phyloP scores from a whole-genome alignment of 1,140 invertebrate species.

The Tetranychus cinnabarinus region DNA sequence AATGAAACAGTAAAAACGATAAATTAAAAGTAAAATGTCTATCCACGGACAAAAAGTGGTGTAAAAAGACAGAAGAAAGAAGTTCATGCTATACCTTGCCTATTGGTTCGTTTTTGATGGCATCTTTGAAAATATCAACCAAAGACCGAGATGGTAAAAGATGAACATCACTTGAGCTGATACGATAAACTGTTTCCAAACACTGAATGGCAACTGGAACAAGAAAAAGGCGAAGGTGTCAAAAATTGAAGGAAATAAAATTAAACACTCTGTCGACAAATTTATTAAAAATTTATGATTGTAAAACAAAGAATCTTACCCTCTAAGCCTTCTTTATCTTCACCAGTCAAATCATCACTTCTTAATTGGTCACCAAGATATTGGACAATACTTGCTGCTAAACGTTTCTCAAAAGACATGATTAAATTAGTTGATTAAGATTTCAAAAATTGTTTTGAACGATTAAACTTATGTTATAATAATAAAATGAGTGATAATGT shows the following conservation, averaged over 20 bases:
- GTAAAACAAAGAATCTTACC: slow-evolving; percentile 11
- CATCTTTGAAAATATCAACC: slow-evolving; percentile 16
- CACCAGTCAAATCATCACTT: slow-evolving; percentile 21
- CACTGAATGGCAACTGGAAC: slow-evolving; percentile 47
- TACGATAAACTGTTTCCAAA: slow-evolving; percentile 50
- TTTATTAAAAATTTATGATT: no score
- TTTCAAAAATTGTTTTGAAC: no score
- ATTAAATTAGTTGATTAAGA: neutral
- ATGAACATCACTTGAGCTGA: slow-evolving; percentile 20
- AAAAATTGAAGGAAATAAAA: neutral
- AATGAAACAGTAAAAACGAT: neutral
- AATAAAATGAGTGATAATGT: no score
- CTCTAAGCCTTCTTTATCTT: slow-evolving; percentile 52
- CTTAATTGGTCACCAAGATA: slow-evolving; percentile 21
- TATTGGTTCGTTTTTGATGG: slow-evolving; percentile 10
- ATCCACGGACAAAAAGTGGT: neutral
- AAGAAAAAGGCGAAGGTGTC: neutral
- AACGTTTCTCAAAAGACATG: slow-evolving; percentile 20
- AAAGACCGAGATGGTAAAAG: slow-evolving; percentile 13
- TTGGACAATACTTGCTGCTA: slow-evolving; percentile 22
- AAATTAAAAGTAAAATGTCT: neutral
- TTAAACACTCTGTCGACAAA: no score
- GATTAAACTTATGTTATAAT: no score
- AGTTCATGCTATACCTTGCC: neutral
- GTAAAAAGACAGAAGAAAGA: neutral